Evolutionary conservation across 1,140 invertebrate genomes (phyloP).

Genomic region (Littorina saxatilis): DNA sequence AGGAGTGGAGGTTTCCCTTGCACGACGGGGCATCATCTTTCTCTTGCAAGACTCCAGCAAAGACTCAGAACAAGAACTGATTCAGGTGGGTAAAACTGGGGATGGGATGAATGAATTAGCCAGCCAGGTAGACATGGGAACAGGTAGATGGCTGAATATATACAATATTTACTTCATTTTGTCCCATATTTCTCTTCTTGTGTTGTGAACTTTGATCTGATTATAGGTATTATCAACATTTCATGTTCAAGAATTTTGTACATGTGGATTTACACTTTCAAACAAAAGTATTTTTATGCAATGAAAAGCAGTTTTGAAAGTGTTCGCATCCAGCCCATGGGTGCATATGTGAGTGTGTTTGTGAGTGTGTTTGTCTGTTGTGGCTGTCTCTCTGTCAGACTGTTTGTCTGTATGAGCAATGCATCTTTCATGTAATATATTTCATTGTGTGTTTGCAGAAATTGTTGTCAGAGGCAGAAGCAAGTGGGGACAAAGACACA

Average conservation of each 20-base stretch:
- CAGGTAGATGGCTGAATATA: neutral
- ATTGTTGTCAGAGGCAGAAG: slow-evolving; percentile 19
- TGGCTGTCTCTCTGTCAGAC: no score
- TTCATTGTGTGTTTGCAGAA: neutral
- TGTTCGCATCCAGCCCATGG: no score
- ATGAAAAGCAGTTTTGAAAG: no score
- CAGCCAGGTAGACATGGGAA: neutral
- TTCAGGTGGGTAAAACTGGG: neutral
- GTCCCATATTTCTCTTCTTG: no score
- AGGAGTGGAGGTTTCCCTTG: slow-evolving; percentile 23
- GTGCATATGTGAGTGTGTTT: no score
- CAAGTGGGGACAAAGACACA: neutral
- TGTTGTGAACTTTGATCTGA: no score
- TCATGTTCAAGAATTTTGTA: neutral
- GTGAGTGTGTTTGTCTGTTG: no score
- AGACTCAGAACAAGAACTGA: slow-evolving; percentile 20
- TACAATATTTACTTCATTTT: neutral
- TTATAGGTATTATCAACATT: neutral
- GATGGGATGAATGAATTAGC: neutral
- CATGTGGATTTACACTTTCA: neutral
- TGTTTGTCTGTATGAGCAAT: no score
- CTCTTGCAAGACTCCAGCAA: slow-evolving; percentile 19
- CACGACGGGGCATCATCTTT: slow-evolving; percentile 18
- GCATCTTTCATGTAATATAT: no score
- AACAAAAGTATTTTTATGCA: no score